phyloP scores from a whole-genome alignment of 92 coral and sea anemone species.

The Phenganax stokvisi region DNA sequence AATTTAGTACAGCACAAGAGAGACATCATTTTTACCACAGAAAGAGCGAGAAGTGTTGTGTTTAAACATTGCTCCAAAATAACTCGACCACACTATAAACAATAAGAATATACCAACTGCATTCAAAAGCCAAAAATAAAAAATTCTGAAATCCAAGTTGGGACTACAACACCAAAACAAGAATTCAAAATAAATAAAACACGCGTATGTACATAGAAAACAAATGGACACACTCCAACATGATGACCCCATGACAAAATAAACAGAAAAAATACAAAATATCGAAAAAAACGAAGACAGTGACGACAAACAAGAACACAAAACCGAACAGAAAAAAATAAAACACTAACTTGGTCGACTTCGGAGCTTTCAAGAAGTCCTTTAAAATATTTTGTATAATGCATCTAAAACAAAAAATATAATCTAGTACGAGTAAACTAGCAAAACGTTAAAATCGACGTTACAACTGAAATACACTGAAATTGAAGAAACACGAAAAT shows the following conservation, averaged over 20 bases:
- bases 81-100: slow-evolving; percentile 75
- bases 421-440: neutral
- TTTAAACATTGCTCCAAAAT: slow-evolving; percentile 79
- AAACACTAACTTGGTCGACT: slow-evolving; percentile 70
- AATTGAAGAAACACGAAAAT: neutral
- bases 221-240: too few relatives aligned
- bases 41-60: slow-evolving; percentile 62
- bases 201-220: too few relatives aligned
- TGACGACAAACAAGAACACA: too few relatives aligned
- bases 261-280: too few relatives aligned
- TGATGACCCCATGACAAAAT: too few relatives aligned
- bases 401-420: slow-evolving; percentile 58
- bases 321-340: neutral
- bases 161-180: too few relatives aligned
- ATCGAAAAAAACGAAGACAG: too few relatives aligned
- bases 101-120: neutral
- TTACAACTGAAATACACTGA: neutral
- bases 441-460: too few relatives aligned
- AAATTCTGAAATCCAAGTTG: too few relatives aligned
- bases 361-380: slow-evolving; percentile 53
- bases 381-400: slow-evolving; percentile 74
- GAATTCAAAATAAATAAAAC: too few relatives aligned
- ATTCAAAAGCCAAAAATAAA: neutral
- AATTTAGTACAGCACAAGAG: too few relatives aligned
- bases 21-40: slow-evolving; percentile 53